A percentile compares a stretch with the other conserved stretches of the same genome.
Conservation (phyloP, 2,113 vertebrate species). For the Chaenogobius annularis region DNA sequence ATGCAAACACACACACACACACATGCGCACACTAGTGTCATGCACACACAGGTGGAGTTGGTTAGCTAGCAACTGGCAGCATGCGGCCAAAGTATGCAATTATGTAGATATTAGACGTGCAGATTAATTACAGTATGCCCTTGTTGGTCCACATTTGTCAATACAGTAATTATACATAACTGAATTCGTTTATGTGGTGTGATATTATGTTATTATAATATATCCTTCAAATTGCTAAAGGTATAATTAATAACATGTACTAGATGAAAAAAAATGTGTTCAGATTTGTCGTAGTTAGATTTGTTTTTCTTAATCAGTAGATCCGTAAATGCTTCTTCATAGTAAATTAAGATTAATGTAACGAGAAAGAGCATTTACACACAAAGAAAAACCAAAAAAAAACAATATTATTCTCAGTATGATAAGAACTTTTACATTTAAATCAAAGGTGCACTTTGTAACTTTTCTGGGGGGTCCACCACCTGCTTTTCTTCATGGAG, state of each 20-base stretch:
- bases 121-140: slow-evolving; percentile 31
- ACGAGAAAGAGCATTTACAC: neutral
- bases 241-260: slow-evolving; percentile 2
- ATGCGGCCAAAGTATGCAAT: slow-evolving; percentile 22
- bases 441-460: no score
- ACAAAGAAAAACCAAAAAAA: no score
- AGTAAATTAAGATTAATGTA: no score
- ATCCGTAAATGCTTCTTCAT: no score
- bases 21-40: slow-evolving; percentile 15
- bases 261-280: neutral
- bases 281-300: no score
- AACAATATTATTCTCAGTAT: no score
- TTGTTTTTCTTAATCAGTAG: no score
- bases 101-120: slow-evolving; percentile 30
- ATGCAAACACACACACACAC: slow-evolving; percentile 14
- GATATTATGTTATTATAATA: neutral
- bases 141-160: slow-evolving; percentile 15
- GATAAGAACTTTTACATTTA: no score
- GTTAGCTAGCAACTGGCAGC: slow-evolving; percentile 42
- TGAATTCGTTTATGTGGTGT: neutral
- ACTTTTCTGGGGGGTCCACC: no score
- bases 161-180: neutral
- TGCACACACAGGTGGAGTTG: slow-evolving; percentile 51
- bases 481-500: no score
- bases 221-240: neutral